These are phyloP conservation scores for Eurytoma californica DNA, from an alignment of 2,888 invertebrate genomes.

Conservation along the genomic window DNA sequence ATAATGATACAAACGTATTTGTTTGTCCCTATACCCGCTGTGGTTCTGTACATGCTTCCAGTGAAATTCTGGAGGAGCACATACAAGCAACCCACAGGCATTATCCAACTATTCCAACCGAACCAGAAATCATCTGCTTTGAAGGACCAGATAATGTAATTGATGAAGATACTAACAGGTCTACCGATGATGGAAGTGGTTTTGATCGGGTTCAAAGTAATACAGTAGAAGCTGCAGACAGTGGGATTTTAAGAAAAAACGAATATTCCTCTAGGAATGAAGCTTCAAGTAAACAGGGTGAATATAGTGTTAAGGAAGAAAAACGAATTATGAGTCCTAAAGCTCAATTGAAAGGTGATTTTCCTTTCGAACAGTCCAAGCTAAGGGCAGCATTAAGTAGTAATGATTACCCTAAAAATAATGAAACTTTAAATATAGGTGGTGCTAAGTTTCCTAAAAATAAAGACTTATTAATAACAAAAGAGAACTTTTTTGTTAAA, in stretches of 20 bases:
- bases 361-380: slow-evolving; percentile 55
- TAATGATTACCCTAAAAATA: slow-evolving; percentile 57
- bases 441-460: slow-evolving; percentile 64
- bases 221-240: slow-evolving; percentile 51
- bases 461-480: slow-evolving; percentile 66
- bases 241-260: slow-evolving; percentile 55
- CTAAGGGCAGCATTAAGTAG: slow-evolving; percentile 57
- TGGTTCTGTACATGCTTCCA: slow-evolving; percentile 68
- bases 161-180: slow-evolving; percentile 64
- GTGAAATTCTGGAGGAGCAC: slow-evolving; percentile 71
- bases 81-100: slow-evolving; percentile 72
- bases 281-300: slow-evolving; percentile 53
- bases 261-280: slow-evolving; percentile 60
- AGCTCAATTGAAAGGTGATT: slow-evolving; percentile 57
- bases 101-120: slow-evolving; percentile 68
- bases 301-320: slow-evolving; percentile 59
- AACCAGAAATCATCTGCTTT: slow-evolving; percentile 72
- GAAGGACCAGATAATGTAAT: slow-evolving; percentile 69
- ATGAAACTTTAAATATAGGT: slow-evolving; percentile 60
- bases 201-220: slow-evolving; percentile 58
- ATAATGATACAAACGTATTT: slow-evolving; percentile 70
- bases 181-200: slow-evolving; percentile 59
- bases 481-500: slow-evolving; percentile 68
- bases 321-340: slow-evolving; percentile 56
- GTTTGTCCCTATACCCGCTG: slow-evolving; percentile 72